phyloP scores from a whole-genome alignment of 2,113 vertebrate genomes.

The Origma solitaria region DNA sequence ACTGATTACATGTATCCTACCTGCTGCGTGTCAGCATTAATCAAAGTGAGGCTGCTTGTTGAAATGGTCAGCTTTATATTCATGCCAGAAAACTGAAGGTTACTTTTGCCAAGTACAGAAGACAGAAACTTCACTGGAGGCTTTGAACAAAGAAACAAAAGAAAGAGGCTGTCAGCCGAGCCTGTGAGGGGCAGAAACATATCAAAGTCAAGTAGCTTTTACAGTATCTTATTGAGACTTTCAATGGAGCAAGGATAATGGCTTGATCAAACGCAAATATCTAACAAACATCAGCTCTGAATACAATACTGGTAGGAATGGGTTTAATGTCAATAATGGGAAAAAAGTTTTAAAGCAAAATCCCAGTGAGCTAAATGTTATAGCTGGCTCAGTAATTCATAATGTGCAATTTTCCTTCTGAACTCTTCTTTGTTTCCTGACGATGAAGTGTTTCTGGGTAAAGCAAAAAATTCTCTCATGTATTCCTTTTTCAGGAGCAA shows the following conservation, averaged over 20 bases:
- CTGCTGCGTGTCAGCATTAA: slow-evolving; percentile 82
- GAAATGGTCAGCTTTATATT: slow-evolving; percentile 86
- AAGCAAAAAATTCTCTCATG: not conserved
- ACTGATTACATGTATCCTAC: slow-evolving; percentile 61
- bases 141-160: slow-evolving; percentile 70
- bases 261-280: not conserved
- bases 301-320: not conserved
- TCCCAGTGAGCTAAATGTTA: not conserved
- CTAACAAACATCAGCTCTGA: not conserved
- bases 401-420: not conserved
- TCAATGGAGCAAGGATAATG: not conserved
- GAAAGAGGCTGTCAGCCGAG: not conserved
- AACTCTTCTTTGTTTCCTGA: not conserved
- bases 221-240: not conserved
- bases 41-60: slow-evolving; percentile 82
- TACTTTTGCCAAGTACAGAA: slow-evolving; percentile 87
- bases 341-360: not conserved
- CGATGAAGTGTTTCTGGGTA: not conserved
- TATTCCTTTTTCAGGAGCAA: not conserved
- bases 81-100: slow-evolving; percentile 89
- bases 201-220: not conserved
- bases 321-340: not conserved
- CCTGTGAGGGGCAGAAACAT: not conserved
- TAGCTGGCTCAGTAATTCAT: not conserved
- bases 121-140: slow-evolving; percentile 80